These are phyloP conservation scores for Sinodicranocentrus sp. DNA, from an alignment of 2,888 invertebrate species.

Conservation along the genomic window DNA sequence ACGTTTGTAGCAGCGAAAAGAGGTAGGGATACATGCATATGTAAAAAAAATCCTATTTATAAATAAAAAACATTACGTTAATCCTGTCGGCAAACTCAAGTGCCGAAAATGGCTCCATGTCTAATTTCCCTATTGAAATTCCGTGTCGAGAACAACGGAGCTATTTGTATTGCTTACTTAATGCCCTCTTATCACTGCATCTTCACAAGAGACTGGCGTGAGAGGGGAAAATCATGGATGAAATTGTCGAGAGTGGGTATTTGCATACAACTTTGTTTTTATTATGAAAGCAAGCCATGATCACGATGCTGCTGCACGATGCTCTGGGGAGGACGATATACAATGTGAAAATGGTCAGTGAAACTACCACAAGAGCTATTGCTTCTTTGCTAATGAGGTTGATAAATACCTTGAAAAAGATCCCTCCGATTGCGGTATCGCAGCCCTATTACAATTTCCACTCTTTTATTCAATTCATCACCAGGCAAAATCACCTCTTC, in stretches of 20 bases:
- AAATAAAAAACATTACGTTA: too few relatives aligned
- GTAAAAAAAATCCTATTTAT: constrained; percentile 3
- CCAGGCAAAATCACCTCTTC: too few relatives aligned
- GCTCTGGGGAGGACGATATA: constrained; percentile 12
- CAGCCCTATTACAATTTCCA: constrained; percentile 47
- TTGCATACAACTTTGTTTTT: constrained; percentile 33
- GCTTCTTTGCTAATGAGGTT: constrained; percentile 46
- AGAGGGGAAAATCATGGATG: constrained; percentile 43
- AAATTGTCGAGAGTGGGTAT: constrained; percentile 38
- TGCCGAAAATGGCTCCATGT: too few relatives aligned
- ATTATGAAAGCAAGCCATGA: constrained; percentile 53
- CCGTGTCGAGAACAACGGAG: neutral
- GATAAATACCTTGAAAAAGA: constrained; percentile 45
- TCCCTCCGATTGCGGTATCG: constrained; percentile 13
- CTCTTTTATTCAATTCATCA: constrained; percentile 42
- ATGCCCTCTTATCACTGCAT: constrained; percentile 40
- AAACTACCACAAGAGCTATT: constrained; percentile 5
- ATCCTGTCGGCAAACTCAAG: too few relatives aligned
- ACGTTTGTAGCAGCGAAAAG: neutral
- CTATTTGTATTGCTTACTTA: constrained; percentile 27
- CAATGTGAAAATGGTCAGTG: constrained; percentile 2
- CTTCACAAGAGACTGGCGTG: constrained; percentile 38
- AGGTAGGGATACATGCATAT: neutral
- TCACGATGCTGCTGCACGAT: constrained; percentile 46
- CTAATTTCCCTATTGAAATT: neutral